Conservation (phyloP, 2,888 invertebrate genomes). For the Pseudeuparius sepicola region DNA sequence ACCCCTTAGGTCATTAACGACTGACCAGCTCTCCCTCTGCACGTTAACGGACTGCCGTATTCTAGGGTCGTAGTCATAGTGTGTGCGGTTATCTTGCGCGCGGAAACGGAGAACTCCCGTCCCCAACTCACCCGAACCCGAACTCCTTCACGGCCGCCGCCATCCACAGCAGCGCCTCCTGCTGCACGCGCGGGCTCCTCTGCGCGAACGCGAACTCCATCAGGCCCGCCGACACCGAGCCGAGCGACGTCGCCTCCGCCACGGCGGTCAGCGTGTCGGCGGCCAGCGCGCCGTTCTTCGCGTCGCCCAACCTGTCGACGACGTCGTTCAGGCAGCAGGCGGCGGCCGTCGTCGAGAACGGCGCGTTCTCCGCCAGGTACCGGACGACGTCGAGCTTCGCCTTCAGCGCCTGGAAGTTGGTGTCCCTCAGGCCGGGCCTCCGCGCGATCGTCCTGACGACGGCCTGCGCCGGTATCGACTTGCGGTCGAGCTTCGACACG, state of each 20-base stretch:
- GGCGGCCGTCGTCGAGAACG: constrained; percentile 60
- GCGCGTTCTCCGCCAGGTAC: constrained; percentile 64
- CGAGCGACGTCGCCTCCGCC: constrained; percentile 68
- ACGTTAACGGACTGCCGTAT: no score
- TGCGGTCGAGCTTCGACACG: constrained; percentile 47
- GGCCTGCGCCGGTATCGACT: constrained; percentile 63
- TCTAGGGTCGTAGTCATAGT: no score
- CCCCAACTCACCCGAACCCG: constrained; percentile 61
- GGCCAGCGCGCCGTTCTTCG: constrained; percentile 60
- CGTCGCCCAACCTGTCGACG: constrained; percentile 75
- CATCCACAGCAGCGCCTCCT: constrained; percentile 77
- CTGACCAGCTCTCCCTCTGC: no score
- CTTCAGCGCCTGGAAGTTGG: constrained; percentile 85
- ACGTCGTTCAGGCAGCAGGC: constrained; percentile 70
- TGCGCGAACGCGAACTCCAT: constrained; percentile 68
- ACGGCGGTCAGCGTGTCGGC: constrained; percentile 63
- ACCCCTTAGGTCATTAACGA: no score
- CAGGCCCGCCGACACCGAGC: constrained; percentile 61
- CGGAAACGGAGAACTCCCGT: no score
- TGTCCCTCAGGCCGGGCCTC: constrained; percentile 83
- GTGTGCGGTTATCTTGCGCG: no score
- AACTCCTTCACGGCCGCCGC: constrained; percentile 72
- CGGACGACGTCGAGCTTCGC: constrained; percentile 70
- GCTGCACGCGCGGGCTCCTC: constrained; percentile 86
- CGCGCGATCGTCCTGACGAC: constrained; percentile 62